Conservation (phyloP, 2,888 invertebrate genomes). For the Hybos culiciformis region DNA sequence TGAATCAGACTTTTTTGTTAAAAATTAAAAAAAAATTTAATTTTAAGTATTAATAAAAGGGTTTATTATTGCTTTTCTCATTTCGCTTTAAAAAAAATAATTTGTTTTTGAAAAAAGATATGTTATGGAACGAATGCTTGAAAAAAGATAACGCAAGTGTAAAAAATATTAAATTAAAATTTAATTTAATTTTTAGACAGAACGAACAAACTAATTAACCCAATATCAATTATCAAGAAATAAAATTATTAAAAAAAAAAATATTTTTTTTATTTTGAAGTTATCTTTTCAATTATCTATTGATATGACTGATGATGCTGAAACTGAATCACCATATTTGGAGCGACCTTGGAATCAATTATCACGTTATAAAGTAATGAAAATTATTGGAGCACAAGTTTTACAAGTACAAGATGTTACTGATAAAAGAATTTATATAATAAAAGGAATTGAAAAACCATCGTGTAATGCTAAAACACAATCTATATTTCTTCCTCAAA, state of each 20-base stretch:
- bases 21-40: no score
- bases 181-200: no score
- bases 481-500: conserved; percentile 31
- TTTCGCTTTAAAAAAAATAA: no score
- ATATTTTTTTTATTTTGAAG: conserved; percentile 3
- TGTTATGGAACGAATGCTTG: no score
- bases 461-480: conserved; percentile 30
- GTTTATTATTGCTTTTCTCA: no score
- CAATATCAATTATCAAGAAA: background rate
- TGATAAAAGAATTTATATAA: conserved; percentile 27
- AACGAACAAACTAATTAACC: no score
- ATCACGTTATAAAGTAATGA: conserved; percentile 32
- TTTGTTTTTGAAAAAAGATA: background rate
- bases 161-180: no score
- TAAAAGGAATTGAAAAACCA: conserved; percentile 35
- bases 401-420: conserved; percentile 35
- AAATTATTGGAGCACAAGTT: conserved; percentile 25
- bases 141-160: no score
- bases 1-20: no score
- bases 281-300: conserved; percentile 26
- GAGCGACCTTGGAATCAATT: conserved; percentile 34
- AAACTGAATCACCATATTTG: conserved; percentile 18
- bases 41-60: no score
- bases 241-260: no score
- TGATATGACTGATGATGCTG: conserved; percentile 21